Percentiles rank a stretch among this genome's conserved stretches.
Evolutionary conservation across 2,113 vertebrate genomes (phyloP).

Genomic region (Machaerirhynchus nigripectus): DNA sequence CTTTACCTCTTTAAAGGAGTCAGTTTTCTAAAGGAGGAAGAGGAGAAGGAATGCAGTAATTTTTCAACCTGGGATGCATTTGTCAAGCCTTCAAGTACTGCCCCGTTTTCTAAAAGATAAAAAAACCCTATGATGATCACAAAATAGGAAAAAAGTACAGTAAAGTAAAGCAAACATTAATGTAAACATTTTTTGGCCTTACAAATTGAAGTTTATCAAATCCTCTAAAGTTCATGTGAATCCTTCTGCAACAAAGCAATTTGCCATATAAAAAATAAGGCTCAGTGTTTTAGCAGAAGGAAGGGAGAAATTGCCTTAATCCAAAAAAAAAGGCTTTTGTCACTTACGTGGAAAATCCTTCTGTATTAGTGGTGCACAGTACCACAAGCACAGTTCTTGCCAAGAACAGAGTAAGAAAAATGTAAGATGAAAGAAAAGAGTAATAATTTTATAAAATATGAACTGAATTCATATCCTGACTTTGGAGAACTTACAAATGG

Average conservation of each 20-base stretch:
- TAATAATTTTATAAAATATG: neutral
- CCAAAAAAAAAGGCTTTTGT: neutral
- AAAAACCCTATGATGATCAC: neutral
- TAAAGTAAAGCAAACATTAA: neutral
- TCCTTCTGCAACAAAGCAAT: neutral
- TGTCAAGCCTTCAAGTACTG: slow-evolving; percentile 76
- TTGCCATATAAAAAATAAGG: neutral
- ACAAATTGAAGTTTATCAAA: neutral
- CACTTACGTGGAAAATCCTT: neutral
- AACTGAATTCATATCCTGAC: neutral
- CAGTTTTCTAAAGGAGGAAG: slow-evolving; percentile 83
- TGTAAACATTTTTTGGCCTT: neutral
- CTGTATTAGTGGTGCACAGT: rapidly evolving
- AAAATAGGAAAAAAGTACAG: neutral
- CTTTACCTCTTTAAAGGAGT: slow-evolving; percentile 84
- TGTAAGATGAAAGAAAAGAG: neutral
- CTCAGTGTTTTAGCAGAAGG: neutral
- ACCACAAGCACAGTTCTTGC: neutral
- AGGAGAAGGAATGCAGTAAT: slow-evolving; percentile 76
- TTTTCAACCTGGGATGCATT: slow-evolving; percentile 85
- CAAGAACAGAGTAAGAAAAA: neutral
- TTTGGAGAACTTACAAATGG: neutral
- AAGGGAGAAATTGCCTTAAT: neutral
- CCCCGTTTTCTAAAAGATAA: slow-evolving; percentile 62
- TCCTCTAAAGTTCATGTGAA: neutral